phyloP scores from a whole-genome alignment of 2,113 vertebrate genomes.

The Clarias macrocephalus region DNA sequence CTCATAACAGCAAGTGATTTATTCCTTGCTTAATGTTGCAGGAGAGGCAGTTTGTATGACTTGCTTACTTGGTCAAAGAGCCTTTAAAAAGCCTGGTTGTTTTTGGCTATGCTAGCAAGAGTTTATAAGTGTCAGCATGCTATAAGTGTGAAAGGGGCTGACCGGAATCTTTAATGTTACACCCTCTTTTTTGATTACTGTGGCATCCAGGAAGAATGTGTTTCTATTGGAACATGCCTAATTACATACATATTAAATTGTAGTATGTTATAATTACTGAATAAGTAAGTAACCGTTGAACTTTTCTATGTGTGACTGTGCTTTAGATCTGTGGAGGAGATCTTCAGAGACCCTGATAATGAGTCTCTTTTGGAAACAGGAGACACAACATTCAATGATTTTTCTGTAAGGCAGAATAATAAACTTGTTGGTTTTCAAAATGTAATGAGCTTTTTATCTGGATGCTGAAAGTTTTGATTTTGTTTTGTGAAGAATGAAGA shows the following conservation, averaged over 20 bases:
- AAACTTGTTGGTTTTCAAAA: not conserved
- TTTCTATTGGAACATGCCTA: not conserved
- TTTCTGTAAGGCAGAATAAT: constrained; percentile 60
- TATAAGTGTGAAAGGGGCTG: not conserved
- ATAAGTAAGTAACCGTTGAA: not conserved
- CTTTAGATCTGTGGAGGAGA: constrained; percentile 67
- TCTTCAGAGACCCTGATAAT: constrained; percentile 63
- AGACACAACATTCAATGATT: constrained; percentile 58
- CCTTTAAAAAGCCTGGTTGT: not conserved
- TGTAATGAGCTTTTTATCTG: not conserved
- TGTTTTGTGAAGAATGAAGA: constrained; percentile 57
- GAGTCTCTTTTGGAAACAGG: constrained; percentile 55
- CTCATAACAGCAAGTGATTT: not conserved
- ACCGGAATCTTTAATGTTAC: not conserved
- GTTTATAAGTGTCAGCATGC: not conserved
- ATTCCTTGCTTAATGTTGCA: not conserved
- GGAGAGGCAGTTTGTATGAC: not conserved
- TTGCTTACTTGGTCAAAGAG: not conserved
- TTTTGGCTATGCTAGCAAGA: not conserved
- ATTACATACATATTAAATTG: not conserved
- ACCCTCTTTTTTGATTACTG: not conserved
- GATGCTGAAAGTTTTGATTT: not conserved
- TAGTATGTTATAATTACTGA: too few relatives aligned
- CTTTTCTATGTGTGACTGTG: not conserved
- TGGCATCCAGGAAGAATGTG: not conserved